Evolutionary conservation across 1,140 invertebrate species (phyloP).

Genomic region (Melipona quadrifasciata): DNA sequence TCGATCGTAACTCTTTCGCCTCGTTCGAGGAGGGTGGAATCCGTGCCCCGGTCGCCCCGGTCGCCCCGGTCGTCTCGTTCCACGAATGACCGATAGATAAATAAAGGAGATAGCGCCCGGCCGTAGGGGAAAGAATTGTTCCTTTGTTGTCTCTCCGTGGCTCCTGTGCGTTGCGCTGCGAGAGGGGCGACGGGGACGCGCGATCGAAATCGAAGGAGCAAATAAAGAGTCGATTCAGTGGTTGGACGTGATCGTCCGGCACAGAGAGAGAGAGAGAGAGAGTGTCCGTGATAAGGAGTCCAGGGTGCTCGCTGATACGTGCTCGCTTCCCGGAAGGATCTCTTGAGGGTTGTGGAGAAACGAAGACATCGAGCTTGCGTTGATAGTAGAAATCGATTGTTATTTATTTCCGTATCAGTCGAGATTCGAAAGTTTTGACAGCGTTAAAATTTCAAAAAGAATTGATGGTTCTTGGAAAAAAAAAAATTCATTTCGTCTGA

Average conservation of each 20-base stretch:
- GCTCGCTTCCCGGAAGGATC: neutral
- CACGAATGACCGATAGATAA: conserved; percentile 53
- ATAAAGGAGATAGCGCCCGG: conserved; percentile 46
- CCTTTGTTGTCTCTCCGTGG: conserved; percentile 53
- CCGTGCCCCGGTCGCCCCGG: conserved; percentile 25
- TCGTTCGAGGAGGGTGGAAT: conserved; percentile 36
- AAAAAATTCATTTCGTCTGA: no score
- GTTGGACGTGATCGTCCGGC: neutral
- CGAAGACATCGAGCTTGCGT: no score
- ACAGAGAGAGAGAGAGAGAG: no score
- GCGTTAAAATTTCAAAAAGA: no score
- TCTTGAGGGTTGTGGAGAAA: neutral
- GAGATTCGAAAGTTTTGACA: no score
- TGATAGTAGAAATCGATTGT: neutral
- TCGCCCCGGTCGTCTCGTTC: conserved; percentile 19
- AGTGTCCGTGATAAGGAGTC: neutral
- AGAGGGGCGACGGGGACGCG: neutral
- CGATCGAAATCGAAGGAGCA: conserved; percentile 29
- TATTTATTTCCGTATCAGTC: accelerated
- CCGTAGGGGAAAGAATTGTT: conserved; percentile 49
- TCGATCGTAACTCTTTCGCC: conserved; percentile 57
- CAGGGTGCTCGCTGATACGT: neutral
- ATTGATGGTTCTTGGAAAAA: no score
- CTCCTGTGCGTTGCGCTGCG: conserved; percentile 20
- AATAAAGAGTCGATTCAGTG: conserved; percentile 34